Percentiles rank a stretch among this genome's conserved stretches.
These are phyloP conservation scores for Astropecten irregularis DNA, from an alignment of 53 echinoderm and acorn worm genomes.

Conservation along the genomic window DNA sequence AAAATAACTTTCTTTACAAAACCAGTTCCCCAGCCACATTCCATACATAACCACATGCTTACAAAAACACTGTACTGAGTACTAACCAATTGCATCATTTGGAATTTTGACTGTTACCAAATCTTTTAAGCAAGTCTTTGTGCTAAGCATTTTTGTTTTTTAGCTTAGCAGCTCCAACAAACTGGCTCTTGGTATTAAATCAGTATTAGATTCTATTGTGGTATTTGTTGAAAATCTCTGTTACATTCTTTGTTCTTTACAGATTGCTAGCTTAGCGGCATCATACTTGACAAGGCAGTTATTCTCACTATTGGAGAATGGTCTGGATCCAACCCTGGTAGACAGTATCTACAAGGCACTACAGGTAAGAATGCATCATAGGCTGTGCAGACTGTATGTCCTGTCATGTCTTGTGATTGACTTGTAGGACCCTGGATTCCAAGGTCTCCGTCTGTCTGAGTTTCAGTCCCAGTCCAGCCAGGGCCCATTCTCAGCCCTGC, in stretches of 20 bases:
- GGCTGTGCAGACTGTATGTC: too few species aligned
- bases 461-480: not conserved
- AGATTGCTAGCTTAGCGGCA: conserved; percentile 70
- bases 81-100: too few species aligned
- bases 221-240: not conserved
- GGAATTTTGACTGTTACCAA: too few species aligned
- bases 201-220: not conserved
- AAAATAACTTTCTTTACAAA: too few species aligned
- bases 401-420: not conserved
- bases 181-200: too few species aligned
- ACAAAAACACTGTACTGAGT: too few species aligned
- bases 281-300: conserved; percentile 72
- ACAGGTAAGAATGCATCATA: conserved; percentile 40
- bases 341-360: conserved; percentile 73
- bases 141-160: too few species aligned
- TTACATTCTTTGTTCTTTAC: conserved; percentile 1
- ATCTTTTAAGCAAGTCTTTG: too few species aligned
- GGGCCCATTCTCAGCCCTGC: too few species aligned
- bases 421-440: not conserved
- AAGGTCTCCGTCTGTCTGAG: not conserved
- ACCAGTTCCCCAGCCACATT: too few species aligned
- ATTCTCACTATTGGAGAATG: conserved; percentile 46
- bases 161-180: too few species aligned
- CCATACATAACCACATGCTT: too few species aligned
- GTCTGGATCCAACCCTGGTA: conserved; percentile 49